Conservation (phyloP, 2,888 invertebrate species). For the Apamea monoglypha region DNA sequence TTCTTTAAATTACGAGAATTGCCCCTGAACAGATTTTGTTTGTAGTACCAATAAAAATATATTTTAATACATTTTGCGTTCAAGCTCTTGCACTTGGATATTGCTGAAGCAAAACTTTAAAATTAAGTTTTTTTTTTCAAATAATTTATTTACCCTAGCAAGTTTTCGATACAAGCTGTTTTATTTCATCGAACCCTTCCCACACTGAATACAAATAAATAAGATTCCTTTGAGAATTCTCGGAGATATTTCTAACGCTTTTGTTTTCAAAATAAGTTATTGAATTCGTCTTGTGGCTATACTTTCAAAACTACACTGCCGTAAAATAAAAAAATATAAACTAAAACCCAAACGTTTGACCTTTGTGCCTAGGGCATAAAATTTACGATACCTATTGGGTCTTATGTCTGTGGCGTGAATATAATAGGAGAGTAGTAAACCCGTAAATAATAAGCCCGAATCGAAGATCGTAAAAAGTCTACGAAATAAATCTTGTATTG, state of each 20-base stretch:
- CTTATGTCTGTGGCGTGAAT: slow-evolving; percentile 36
- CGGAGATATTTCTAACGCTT: background rate
- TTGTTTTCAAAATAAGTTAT: slow-evolving; percentile 33
- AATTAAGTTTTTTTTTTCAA: background rate
- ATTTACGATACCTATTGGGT: slow-evolving; percentile 44
- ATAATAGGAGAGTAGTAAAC: slow-evolving; percentile 40
- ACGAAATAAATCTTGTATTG: slow-evolving; percentile 34
- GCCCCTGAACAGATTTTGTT: background rate
- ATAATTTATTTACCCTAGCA: slow-evolving; percentile 5
- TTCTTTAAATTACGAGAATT: too few relatives aligned
- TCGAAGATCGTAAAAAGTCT: slow-evolving; percentile 44
- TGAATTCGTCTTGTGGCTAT: slow-evolving; percentile 5
- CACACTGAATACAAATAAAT: slow-evolving; percentile 61
- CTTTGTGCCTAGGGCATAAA: slow-evolving; percentile 37
- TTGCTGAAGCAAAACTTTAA: background rate
- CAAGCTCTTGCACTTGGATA: background rate
- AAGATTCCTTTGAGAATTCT: slow-evolving; percentile 9
- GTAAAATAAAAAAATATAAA: slow-evolving; percentile 16
- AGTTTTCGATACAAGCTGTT: slow-evolving; percentile 41
- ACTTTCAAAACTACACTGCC: slow-evolving; percentile 1
- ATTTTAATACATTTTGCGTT: background rate
- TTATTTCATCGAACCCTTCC: slow-evolving; percentile 35
- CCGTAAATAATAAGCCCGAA: slow-evolving; percentile 52
- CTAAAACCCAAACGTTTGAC: slow-evolving; percentile 24
- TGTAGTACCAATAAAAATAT: background rate